These are phyloP conservation scores for Meandrusa payeni DNA, from an alignment of 2,888 invertebrate species.

Conservation along the genomic window DNA sequence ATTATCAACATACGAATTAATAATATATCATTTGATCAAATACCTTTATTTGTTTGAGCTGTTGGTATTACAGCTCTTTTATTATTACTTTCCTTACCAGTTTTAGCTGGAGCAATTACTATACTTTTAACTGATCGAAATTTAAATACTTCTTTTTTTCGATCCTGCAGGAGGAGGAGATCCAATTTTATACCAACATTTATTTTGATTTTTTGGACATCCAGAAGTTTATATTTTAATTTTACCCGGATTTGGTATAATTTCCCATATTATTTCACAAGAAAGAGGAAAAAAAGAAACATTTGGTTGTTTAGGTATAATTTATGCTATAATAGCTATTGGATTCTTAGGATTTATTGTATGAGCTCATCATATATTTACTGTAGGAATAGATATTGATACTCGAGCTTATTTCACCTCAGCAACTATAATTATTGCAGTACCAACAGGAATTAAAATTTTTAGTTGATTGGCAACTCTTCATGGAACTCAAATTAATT, in stretches of 20 bases:
- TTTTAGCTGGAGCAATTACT: conserved; percentile 89
- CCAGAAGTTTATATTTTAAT: conserved; percentile 93
- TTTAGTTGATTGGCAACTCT: conserved; percentile 87
- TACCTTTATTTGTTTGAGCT: no score
- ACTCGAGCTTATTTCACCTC: conserved; percentile 92
- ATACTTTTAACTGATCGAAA: conserved; percentile 92
- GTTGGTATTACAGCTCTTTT: conserved; percentile 76
- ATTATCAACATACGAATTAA: conserved; percentile 85
- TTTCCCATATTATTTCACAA: conserved; percentile 88
- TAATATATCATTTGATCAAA: conserved; percentile 81
- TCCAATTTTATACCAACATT: conserved; percentile 10
- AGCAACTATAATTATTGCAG: no score
- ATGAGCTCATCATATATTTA: conserved; percentile 93
- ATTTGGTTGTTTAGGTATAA: conserved; percentile 87
- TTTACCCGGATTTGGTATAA: conserved; percentile 90
- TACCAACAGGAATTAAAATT: conserved; percentile 93
- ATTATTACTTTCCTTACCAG: conserved; percentile 86
- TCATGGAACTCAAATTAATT: conserved; percentile 82
- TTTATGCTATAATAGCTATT: conserved; percentile 92
- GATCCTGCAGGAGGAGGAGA: no score
- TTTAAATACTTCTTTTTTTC: conserved; percentile 89
- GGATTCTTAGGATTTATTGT: conserved; percentile 91
- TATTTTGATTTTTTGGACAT: no score
- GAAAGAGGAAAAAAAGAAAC: conserved; percentile 88
- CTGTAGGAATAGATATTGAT: conserved; percentile 91